phyloP scores from a whole-genome alignment of 2,113 vertebrate genomes.

The Cyphomyrus plagiostoma region DNA sequence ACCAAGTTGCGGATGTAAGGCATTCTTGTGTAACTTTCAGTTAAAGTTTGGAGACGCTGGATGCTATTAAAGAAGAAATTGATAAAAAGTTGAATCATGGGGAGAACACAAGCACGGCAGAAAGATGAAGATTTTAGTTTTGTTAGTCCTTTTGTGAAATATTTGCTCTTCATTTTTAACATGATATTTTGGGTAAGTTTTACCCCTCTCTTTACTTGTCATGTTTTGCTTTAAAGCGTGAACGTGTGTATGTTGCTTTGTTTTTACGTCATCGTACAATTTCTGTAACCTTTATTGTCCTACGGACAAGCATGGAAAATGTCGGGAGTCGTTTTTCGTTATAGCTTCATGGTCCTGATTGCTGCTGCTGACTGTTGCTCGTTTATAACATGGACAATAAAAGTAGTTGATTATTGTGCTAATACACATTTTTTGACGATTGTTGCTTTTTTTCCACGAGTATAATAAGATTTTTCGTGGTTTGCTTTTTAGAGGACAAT shows the following conservation, averaged over 20 bases:
- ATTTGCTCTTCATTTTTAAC: constrained; percentile 85
- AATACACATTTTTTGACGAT: background rate
- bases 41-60: background rate
- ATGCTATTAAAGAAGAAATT: background rate
- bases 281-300: background rate
- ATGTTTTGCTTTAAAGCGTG: background rate
- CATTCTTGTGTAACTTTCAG: background rate
- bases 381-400: background rate
- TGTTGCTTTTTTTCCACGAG: background rate
- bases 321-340: background rate
- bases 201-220: background rate
- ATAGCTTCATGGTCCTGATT: background rate
- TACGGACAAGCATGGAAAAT: background rate
- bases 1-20: background rate
- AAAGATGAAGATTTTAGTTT: constrained; percentile 68
- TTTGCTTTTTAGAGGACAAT: background rate
- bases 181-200: constrained; percentile 87
- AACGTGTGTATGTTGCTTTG: background rate
- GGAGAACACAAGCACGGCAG: constrained; percentile 43
- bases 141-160: constrained; percentile 79
- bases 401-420: background rate
- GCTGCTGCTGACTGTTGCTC: no score
- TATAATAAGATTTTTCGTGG: background rate
- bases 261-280: background rate
- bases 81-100: constrained; percentile 49